Percentiles rank a stretch among this genome's conserved stretches.
These are phyloP conservation scores for Mimas tiliae DNA, from an alignment of 2,888 invertebrate species.

Conservation along the genomic window DNA sequence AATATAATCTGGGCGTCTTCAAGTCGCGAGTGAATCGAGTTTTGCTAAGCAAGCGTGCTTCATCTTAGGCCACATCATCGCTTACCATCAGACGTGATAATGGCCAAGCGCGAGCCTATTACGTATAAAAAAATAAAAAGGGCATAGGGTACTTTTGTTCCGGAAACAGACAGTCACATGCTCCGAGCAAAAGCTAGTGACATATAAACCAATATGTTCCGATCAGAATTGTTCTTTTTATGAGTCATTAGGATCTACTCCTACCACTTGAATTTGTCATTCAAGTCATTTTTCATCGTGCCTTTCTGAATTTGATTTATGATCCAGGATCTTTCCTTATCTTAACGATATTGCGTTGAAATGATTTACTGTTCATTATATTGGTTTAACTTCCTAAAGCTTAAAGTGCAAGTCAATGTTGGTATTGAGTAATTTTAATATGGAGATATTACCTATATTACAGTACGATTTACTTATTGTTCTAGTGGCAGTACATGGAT, in stretches of 20 bases:
- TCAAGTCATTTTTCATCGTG: conserved; percentile 10
- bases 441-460: background rate
- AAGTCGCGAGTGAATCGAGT: too few relatives aligned
- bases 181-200: background rate
- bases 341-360: background rate
- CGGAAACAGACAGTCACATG: too few relatives aligned
- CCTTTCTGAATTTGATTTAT: conserved; percentile 4
- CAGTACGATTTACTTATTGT: too few relatives aligned
- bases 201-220: background rate
- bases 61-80: too few relatives aligned
- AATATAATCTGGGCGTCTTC: too few relatives aligned
- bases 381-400: conserved; percentile 7
- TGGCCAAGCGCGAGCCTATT: too few relatives aligned
- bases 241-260: conserved; percentile 9
- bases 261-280: background rate
- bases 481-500: too few relatives aligned
- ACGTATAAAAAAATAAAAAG: too few relatives aligned
- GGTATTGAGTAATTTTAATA: background rate
- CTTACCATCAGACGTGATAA: too few relatives aligned
- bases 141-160: too few relatives aligned
- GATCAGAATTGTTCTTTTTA: conserved; percentile 1
- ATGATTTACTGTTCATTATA: conserved; percentile 1
- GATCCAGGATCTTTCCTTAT: background rate
- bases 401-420: background rate
- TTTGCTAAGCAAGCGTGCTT: too few relatives aligned